phyloP scores from a whole-genome alignment of 2,888 invertebrate species.

The Cylloceria caligata region DNA sequence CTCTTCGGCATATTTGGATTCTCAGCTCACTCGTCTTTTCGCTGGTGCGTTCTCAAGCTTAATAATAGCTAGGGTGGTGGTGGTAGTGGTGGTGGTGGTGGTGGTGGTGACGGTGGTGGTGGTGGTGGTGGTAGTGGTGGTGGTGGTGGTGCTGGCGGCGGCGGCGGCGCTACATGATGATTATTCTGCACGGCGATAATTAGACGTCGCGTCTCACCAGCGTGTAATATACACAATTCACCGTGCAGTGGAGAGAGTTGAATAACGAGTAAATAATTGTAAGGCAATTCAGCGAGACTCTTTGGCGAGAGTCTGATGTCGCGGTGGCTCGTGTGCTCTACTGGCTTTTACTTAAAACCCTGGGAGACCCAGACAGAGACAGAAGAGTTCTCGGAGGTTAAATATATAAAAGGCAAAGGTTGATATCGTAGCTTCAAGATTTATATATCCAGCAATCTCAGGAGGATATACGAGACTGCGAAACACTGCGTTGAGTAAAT shows the following conservation, averaged over 20 bases:
- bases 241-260: conserved; percentile 72
- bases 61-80: conserved; percentile 77
- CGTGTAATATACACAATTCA: conserved; percentile 67
- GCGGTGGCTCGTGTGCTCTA: conserved; percentile 7
- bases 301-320: conserved; percentile 60
- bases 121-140: too few relatives aligned
- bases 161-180: conserved; percentile 64
- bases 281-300: conserved; percentile 72
- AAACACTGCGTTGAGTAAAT: conserved; percentile 47
- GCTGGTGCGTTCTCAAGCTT: conserved; percentile 69
- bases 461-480: conserved; percentile 9
- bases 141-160: too few relatives aligned
- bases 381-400: neutral
- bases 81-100: too few relatives aligned
- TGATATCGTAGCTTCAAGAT: neutral
- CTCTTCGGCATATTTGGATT: conserved; percentile 31
- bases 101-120: too few relatives aligned
- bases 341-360: conserved; percentile 47
- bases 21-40: conserved; percentile 64
- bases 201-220: conserved; percentile 76
- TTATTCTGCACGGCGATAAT: conserved; percentile 82
- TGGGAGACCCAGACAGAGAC: conserved; percentile 34
- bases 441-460: neutral
- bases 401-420: too few relatives aligned
- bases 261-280: conserved; percentile 84